A percentile compares a stretch with the other conserved stretches of the same genome.
These are phyloP conservation scores for Hydrotaea diabolus DNA, from an alignment of 2,888 invertebrate genomes.

Conservation along the genomic window DNA sequence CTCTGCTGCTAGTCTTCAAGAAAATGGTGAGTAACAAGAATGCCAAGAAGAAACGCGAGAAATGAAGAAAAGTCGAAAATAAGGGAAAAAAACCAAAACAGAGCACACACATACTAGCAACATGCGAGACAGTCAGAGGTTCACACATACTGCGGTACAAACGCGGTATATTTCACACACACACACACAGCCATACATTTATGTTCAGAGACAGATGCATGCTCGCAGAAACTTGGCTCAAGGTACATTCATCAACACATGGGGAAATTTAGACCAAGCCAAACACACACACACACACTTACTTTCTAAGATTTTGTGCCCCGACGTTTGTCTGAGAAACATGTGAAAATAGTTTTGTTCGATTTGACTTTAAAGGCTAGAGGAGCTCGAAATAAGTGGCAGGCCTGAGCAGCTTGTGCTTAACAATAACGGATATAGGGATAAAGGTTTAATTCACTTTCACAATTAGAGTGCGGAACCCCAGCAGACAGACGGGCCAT, in stretches of 20 bases:
- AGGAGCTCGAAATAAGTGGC: no score
- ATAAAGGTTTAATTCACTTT: no score
- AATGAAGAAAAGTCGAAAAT: neutral
- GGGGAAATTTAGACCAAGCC: neutral
- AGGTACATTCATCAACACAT: slow-evolving; percentile 12
- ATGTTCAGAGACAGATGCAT: no score
- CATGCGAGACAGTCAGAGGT: slow-evolving; percentile 45
- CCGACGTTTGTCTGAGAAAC: no score
- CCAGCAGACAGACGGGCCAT: no score
- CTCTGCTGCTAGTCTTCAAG: neutral
- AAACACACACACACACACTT: neutral
- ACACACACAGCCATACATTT: neutral
- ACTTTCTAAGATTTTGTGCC: neutral
- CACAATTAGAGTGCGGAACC: no score
- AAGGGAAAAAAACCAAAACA: slow-evolving; percentile 35
- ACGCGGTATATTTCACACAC: slow-evolving; percentile 13
- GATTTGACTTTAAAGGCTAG: no score
- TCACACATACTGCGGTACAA: slow-evolving; percentile 19
- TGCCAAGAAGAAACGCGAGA: slow-evolving; percentile 54
- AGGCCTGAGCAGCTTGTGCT: no score
- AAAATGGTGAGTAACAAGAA: neutral
- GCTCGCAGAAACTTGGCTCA: neutral
- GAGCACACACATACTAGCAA: slow-evolving; percentile 54
- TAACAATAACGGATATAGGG: no score
- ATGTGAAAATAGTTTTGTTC: no score